Evolutionary conservation across 2,888 invertebrate genomes (phyloP), one percentile per base, ranked within the genome.

Genomic region (Hydropsyche betteni): DNA sequence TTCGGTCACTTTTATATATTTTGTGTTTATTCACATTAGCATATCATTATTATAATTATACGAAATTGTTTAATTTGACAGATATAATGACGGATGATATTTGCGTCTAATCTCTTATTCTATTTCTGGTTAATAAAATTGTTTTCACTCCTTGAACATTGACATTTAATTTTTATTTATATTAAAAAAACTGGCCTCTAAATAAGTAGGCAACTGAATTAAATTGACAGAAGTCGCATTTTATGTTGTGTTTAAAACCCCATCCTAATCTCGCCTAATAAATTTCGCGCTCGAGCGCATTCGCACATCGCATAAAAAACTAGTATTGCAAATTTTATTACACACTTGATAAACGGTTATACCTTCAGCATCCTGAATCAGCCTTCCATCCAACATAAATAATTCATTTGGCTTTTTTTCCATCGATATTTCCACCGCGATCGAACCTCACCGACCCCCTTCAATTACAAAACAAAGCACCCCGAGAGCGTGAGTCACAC

Each of bases 151-250:
- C 64, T 64, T 64, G 64, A 64, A 64, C 64, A 64, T 64, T 64
- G 64, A 64, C 64, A 64, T 64, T 64, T 64, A 44, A 44, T 44
- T 44, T 44, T 44, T 44, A 8, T 44, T 14, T 58, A 16, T 16
- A 24, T 16, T 16, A 24, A 8, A 58, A 58, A 64, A 36, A 64
- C 12, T n/a, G 64, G 14, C 64, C 64, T 64, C 64, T 64, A 64
- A 64, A 64, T 64, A 64, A 64, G 36, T 64, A 64, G 64, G 64
- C 64, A 36, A 64, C 64, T 64, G 64, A 64, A 34, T 64, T 64
- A 64, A 64, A 64, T 36, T 64, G 64, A 64, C 64, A 64, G 36
- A 36, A 64, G 64, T 33, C 64, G 64, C 64, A 64, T 64, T 64
- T 64, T 36, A 64, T 58, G 58, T 58, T 58, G 58, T 58, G 58